Conservation (phyloP, 2,888 invertebrate genomes). For the Oligia strigilis region DNA sequence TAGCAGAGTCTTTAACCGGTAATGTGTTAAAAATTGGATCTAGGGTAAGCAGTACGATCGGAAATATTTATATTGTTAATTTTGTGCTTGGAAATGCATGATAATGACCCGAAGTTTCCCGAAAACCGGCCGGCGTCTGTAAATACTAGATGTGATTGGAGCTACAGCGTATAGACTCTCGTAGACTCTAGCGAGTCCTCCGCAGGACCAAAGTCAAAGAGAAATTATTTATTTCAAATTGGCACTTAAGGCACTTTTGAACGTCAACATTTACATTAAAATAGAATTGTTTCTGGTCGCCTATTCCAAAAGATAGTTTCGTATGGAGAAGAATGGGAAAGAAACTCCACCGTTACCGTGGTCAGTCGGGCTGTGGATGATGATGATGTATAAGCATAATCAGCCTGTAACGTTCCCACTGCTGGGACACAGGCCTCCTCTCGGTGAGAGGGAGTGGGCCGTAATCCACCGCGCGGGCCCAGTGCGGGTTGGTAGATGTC, state of each 20-base stretch:
- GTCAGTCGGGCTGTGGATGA: neutral
- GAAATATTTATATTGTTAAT: constrained; percentile 10
- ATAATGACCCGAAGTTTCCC: neutral
- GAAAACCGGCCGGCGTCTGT: neutral
- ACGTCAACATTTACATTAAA: too few species aligned
- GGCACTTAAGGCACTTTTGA: too few species aligned
- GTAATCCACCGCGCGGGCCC: too few species aligned
- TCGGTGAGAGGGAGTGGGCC: too few species aligned
- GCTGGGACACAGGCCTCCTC: too few species aligned
- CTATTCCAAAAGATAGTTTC: neutral
- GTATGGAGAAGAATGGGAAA: neutral
- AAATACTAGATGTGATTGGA: neutral
- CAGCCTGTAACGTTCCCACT: too few species aligned
- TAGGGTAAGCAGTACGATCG: neutral
- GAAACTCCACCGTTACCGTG: neutral
- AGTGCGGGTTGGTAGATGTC: too few species aligned
- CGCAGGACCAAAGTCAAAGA: neutral
- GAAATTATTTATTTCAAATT: neutral
- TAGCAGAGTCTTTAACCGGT: constrained; percentile 32
- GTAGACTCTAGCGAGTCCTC: neutral
- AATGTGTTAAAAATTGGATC: constrained; percentile 37
- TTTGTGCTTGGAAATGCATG: constrained; percentile 1
- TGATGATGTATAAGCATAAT: too few species aligned
- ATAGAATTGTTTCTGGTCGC: neutral
- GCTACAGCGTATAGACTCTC: neutral